Conservation (phyloP, 2,113 vertebrate species). For the Nothobranchius kuhntae region DNA sequence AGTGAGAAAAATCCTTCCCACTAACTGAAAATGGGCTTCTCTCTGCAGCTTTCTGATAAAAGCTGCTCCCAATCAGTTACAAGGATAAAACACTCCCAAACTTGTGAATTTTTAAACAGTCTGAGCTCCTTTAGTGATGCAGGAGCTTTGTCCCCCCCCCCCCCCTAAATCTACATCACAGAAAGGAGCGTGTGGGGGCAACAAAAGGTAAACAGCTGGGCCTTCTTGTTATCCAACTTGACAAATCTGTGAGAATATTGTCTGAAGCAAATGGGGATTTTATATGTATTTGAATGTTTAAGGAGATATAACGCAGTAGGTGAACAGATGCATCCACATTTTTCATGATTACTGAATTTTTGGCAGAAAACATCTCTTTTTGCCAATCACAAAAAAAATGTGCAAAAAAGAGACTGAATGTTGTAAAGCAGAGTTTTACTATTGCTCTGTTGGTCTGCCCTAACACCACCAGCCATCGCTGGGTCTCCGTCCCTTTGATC, state of each 20-base stretch:
- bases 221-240: conserved; percentile 14
- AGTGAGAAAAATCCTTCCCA: conserved; percentile 1
- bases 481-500: too few relatives aligned
- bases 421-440: too few relatives aligned
- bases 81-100: conserved; percentile 16
- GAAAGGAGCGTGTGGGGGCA: conserved; percentile 6
- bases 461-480: too few relatives aligned
- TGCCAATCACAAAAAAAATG: too few relatives aligned
- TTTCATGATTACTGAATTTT: too few relatives aligned
- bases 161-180: conserved; percentile 1
- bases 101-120: conserved; percentile 30
- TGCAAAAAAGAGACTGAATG: too few relatives aligned
- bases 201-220: conserved; percentile 7
- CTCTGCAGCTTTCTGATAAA: not conserved
- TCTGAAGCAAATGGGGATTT: conserved; percentile 1
- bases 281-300: too few relatives aligned
- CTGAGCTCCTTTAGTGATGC: conserved; percentile 1
- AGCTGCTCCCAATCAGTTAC: not conserved
- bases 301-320: too few relatives aligned
- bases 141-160: conserved; percentile 11
- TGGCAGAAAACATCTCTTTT: too few relatives aligned
- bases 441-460: too few relatives aligned
- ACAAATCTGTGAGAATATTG: conserved; percentile 25
- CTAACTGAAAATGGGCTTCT: conserved; percentile 6
- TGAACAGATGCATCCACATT: too few relatives aligned